Base-by-base conservation (phyloP, 2,113 vertebrate genomes). In the Lethenteron reissneri region DNA sequence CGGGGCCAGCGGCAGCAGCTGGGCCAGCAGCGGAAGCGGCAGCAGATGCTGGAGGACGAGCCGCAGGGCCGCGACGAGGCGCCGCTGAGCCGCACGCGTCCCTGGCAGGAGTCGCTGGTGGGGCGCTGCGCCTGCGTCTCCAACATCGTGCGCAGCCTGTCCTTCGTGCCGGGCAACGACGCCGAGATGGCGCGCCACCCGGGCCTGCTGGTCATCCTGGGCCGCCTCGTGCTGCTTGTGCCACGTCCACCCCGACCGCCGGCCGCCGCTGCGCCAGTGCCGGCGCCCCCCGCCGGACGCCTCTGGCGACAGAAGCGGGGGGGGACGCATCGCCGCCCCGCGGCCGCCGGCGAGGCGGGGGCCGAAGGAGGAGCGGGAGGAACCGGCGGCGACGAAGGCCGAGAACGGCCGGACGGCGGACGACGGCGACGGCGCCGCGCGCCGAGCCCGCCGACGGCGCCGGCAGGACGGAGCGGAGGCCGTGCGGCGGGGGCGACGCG, bases 161-260 rank as follows among this genome's bases (percentile, higher is more conserved):
- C 94, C 0, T 99, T 99, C 14, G 85, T 99, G 74, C 94, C 94
- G 15, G 90, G 91, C 75, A 99, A 97, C 71, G 94, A 99, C 81
- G 87, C 89, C 71, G 92, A 95, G 80, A 96, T 97, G 94, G 97
- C 94, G 56, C 92, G 91, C 78, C 94, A 99, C 76, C 86, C 94
- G 1, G 94, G 94, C 72, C 80, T 99, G 76, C 83, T 97, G 78
- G 86, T 99, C 73, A 84, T 97, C 56, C 83, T 99, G 62, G 92
- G 94, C 71, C 92, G 88, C 75, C 82, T 97, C 73, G 86, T 99
- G 72, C 86, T 99, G 73, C 86, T 97, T 97, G 70, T 90, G 95
- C 79, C 94, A 97, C 78, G 85, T 87, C 80, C 94, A 99, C 79
- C 94, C 92, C 0, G 90, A 96, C 74, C 87, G 91, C 78, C 95